Evolutionary conservation across 2,888 invertebrate genomes (phyloP).

Genomic region (Andrena flavipes): DNA sequence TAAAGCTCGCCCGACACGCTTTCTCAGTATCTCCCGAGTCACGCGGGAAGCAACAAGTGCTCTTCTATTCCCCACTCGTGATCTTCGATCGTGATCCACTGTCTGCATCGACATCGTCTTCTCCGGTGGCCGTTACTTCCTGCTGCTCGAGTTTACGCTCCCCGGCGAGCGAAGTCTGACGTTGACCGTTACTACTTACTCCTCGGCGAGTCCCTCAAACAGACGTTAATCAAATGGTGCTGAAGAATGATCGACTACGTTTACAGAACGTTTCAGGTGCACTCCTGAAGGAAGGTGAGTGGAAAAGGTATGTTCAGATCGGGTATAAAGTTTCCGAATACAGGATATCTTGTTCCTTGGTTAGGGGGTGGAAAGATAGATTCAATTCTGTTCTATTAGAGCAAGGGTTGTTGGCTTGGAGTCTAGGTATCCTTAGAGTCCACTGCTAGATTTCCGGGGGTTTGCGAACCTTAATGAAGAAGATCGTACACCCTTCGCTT

Average conservation of each 20-base stretch:
- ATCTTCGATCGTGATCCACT: constrained; percentile 28
- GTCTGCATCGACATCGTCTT: not conserved
- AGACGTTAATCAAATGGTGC: constrained; percentile 46
- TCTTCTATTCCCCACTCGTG: constrained; percentile 10
- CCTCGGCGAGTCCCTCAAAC: not conserved
- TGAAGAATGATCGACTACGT: constrained; percentile 48
- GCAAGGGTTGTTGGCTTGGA: too few relatives aligned
- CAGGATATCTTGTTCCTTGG: not conserved
- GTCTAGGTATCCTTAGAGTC: too few relatives aligned
- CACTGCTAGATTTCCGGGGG: too few relatives aligned
- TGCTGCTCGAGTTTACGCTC: not conserved
- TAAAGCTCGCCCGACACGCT: constrained; percentile 28
- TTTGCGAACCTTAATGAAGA: too few relatives aligned
- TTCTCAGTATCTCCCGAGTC: constrained; percentile 66
- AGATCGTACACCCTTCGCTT: too few relatives aligned
- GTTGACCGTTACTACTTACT: not conserved
- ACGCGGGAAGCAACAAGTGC: constrained; percentile 75
- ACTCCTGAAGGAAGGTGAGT: constrained; percentile 71
- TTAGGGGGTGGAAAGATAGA: too few relatives aligned
- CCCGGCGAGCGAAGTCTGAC: not conserved
- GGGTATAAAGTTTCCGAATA: not conserved
- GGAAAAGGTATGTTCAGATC: not conserved
- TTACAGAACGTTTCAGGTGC: constrained; percentile 68
- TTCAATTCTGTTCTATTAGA: too few relatives aligned
- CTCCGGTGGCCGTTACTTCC: not conserved